Conservation (phyloP, 2,888 invertebrate genomes). For the Heteromyza rotundicornis region DNA sequence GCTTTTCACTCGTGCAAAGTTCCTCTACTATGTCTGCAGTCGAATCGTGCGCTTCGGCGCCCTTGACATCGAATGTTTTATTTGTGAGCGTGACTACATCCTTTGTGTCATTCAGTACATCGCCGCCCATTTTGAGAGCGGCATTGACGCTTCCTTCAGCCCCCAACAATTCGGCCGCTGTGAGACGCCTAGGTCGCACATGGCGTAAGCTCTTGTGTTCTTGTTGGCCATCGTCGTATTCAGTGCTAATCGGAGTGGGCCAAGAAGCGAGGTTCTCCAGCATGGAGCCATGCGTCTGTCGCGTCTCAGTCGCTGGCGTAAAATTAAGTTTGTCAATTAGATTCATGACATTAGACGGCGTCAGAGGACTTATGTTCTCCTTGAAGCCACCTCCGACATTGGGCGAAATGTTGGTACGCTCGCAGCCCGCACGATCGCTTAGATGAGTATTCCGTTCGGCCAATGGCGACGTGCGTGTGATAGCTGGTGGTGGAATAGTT, state of each 20-base stretch:
- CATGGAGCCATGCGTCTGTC: constrained; percentile 18
- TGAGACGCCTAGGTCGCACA: constrained; percentile 50
- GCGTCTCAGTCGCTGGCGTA: constrained; percentile 49
- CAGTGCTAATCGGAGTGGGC: constrained; percentile 50
- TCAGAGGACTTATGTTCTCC: constrained; percentile 63
- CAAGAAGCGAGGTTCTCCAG: constrained; percentile 51
- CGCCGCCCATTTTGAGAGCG: constrained; percentile 29
- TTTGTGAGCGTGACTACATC: constrained; percentile 36
- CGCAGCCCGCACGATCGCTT: too few relatives aligned
- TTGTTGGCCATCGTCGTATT: constrained; percentile 11
- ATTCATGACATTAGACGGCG: constrained; percentile 50
- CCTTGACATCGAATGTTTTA: constrained; percentile 56
- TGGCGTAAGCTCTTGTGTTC: constrained; percentile 23
- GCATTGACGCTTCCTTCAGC: constrained; percentile 12
- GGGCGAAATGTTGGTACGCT: constrained; percentile 32
- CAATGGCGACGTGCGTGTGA: constrained; percentile 39
- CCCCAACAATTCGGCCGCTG: constrained; percentile 33
- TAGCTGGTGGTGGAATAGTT: constrained; percentile 13
- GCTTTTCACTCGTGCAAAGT: constrained; percentile 19
- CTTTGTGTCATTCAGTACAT: constrained; percentile 26
- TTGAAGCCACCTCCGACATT: constrained; percentile 40
- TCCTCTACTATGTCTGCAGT: constrained; percentile 43
- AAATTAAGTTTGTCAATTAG: constrained; percentile 59
- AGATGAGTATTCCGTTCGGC: constrained; percentile 44
- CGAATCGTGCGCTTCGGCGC: constrained; percentile 35